Percentiles rank a stretch among this genome's conserved stretches.
Evolutionary conservation across 1,140 invertebrate genomes (phyloP).

Genomic region (Choristoneura fumiferana): DNA sequence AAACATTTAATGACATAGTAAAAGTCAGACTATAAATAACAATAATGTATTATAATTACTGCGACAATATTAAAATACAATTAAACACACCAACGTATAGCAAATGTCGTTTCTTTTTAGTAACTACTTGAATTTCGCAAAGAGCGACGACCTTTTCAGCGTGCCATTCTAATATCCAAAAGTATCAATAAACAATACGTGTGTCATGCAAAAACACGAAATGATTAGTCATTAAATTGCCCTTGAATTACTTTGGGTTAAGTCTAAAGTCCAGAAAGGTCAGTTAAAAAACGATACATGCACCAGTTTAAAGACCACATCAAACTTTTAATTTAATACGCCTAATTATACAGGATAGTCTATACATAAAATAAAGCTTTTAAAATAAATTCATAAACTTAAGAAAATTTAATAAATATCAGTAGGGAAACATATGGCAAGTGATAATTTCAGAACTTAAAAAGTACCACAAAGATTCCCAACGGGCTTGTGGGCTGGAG

Average conservation of each 20-base stretch:
- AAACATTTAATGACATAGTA: background rate
- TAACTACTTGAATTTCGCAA: constrained; percentile 38
- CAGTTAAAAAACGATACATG: no score
- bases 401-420: no score
- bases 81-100: constrained; percentile 5
- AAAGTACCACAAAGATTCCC: no score
- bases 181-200: constrained; percentile 33
- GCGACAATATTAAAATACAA: background rate
- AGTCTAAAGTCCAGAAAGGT: background rate
- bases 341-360: no score
- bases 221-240: background rate
- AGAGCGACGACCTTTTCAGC: constrained; percentile 47
- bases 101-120: constrained; percentile 14
- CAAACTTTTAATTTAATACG: no score
- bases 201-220: background rate
- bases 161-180: constrained; percentile 29
- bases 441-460: no score
- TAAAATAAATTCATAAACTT: no score
- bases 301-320: no score
- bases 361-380: no score
- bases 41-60: background rate
- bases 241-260: background rate
- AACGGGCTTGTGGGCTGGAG: no score
- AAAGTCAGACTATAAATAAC: background rate
- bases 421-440: no score